Evolutionary conservation across 2,113 vertebrate species (phyloP), one percentile per base, ranked within the genome.

Genomic region (Burhinus bistriatus): DNA sequence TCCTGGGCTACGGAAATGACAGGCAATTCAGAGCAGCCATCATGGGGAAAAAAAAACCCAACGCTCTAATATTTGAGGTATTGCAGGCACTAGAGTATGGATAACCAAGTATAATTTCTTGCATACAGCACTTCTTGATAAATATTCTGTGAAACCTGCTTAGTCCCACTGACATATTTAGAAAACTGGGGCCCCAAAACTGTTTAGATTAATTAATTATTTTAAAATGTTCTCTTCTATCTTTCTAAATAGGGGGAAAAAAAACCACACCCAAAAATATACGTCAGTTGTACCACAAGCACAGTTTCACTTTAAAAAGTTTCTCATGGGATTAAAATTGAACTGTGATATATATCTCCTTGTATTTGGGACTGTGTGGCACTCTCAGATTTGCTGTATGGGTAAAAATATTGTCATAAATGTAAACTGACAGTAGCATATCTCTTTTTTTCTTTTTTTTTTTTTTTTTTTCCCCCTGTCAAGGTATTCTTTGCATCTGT

Each of bases 401-500:
- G 44, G 75, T 93, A 89, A 89, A 94, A 97, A 45, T 93, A 30
- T 83, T 93, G 68, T 71, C 83, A 85, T 87, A 93, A 79, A 92
- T 52, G 57, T 71, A 88, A 89, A 95, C 66, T 98, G 40, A 98
- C 83, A 51, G 55, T 77, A 29, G 47, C 21, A 47, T 75, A 15
- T 21, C 21, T 62, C n/a, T n/a, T n/a, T n/a, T n/a, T n/a, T n/a
- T n/a, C n/a, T n/a, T n/a, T n/a, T n/a, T 25, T 47, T 38, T 15
- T 52, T 25, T 47, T 38, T 15, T 30, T 49, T 75, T 21, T 58
- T 36, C 32, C 1, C 47, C 32, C 47, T 96, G 93, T 97, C 77
- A 97, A 99, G 99, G 98, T 99, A 47, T 99, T 99, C 97, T 99
- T 99, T 93, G 98, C 99, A 32, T 99, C 99, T 6, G 98, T 98